Base-by-base conservation (phyloP, 2,113 vertebrate species). In the Glaucomys volans region DNA sequence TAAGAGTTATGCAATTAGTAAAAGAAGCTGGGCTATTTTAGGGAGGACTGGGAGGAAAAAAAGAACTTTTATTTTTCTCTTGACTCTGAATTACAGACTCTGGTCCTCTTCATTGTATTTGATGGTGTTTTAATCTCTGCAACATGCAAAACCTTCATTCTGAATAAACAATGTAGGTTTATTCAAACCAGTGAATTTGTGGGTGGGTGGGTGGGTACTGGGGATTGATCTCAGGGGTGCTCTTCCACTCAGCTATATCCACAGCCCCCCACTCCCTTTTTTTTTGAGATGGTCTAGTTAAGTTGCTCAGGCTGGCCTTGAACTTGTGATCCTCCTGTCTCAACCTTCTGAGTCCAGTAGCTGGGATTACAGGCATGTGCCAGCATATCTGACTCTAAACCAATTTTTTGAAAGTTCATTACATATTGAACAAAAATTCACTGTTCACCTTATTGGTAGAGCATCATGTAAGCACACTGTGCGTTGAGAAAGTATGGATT, bases 401-500 rank as follows among this genome's bases (percentile, higher is more conserved):
- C n/a, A 72, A 18, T 72, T 71, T 74, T 87, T 79, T 16, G 17
- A 42, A 42, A n/a, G 64, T 52, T 26, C 14, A 22, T 72, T 82
- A 47, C 2, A 18, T 75, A 42, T 20, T 35, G 22, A 67, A 44
- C 54, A 87, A 67, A 85, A 54, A 10, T 57, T 47, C 40, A 83
- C 20, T 54, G 24, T 69, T 94, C 52, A 52, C 42, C 22, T 50
- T 75, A 44, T 16, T 35, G 35, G 17, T 87, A 32, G 2, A n/a
- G 50, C 6, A 59, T 57, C 40, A 26, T 54, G 40, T 44, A 54
- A 79, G 91, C 20, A 52, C 4, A 76, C 22, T 94, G 22, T 79
- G 40, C 35, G 17, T 95, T 81, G 76, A 90, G 64, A 71, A 87
- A 57, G 12, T 82, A 1, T 84, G 57, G 47, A 89, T 72, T 72